These are phyloP conservation scores for Lucinisca nassula DNA, from an alignment of 2,888 invertebrate genomes.

Conservation along the genomic window DNA sequence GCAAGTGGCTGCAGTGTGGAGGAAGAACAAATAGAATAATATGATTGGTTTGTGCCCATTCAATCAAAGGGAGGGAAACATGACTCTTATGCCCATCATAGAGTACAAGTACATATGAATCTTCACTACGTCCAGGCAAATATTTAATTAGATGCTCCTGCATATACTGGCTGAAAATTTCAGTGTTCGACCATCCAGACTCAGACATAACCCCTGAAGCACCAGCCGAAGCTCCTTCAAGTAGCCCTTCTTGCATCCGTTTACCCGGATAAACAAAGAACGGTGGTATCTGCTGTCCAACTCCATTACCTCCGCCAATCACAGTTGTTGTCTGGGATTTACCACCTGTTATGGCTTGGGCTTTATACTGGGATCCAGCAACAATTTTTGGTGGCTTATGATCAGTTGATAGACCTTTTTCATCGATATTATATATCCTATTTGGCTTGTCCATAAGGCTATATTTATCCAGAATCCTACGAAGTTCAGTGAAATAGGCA, in stretches of 20 bases:
- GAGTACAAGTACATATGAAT: constrained; percentile 27
- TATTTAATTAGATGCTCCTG: constrained; percentile 35
- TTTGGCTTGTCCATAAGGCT: constrained; percentile 47
- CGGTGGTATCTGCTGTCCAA: constrained; percentile 28
- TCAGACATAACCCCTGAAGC: constrained; percentile 31
- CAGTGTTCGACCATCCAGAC: constrained; percentile 47
- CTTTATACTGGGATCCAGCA: constrained; percentile 12
- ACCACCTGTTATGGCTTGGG: constrained; percentile 43
- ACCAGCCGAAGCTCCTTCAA: constrained; percentile 51
- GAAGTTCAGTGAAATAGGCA: constrained; percentile 46
- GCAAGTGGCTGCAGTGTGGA: constrained; percentile 51
- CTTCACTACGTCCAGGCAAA: not conserved
- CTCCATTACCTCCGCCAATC: constrained; percentile 39
- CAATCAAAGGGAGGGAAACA: constrained; percentile 32
- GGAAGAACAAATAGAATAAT: constrained; percentile 59
- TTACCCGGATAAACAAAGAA: constrained; percentile 48
- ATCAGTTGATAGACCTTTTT: constrained; percentile 47
- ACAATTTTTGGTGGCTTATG: constrained; percentile 52
- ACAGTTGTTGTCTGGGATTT: constrained; percentile 31
- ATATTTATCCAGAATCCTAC: constrained; percentile 38
- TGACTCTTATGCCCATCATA: constrained; percentile 59
- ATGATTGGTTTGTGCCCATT: constrained; percentile 48
- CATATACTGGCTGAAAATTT: constrained; percentile 40
- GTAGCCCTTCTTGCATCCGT: constrained; percentile 16
- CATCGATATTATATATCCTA: constrained; percentile 51